Base-by-base conservation (phyloP, 2,888 invertebrate genomes). In the Mythimna ferrago region DNA sequence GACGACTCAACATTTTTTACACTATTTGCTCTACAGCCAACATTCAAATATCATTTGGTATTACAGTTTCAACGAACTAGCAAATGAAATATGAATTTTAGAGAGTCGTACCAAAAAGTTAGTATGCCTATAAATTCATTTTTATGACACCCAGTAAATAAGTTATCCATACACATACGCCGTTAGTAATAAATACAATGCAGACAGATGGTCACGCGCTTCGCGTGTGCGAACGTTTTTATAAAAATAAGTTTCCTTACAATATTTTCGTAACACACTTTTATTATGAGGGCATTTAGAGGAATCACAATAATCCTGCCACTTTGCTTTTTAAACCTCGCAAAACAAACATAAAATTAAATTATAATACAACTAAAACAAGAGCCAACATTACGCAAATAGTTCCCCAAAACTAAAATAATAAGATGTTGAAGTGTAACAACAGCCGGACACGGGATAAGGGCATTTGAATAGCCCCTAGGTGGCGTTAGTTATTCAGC, bases 401-500 rank as follows among this genome's bases (percentile, higher is more conserved):
- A 76, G 75, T 80, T 67, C 21, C 76, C 76, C 72, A 71, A 82
- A 86, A 86, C 86, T 85, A 86, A 82, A 82, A 86, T 86, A 85
- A 86, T 84, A 86, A 85, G 85, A 86, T 85, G 78, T 84, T 84
- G 87, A 87, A 87, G 81, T 84, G 83, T 84, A 85, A 86, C 84
- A 87, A 85, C 87, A 87, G 85, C 82, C 83, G 80, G 85, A 81
- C 86, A 85, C 82, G 86, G 87, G 86, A 86, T 87, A 90, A 88
- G 87, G 88, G 89, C 88, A 92, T 93, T 92, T 92, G 93, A 93
- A 93, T 93, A 91, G 93, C 92, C 93, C 91, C 88, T 89, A 86
- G 90, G 87, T 91, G 91, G 91, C 92, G 94, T 95, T 95, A 95
- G 95, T 95, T 95, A 96, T 96, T 96, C 96, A 94, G 88, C 91